Evolutionary conservation across 2,888 invertebrate genomes (phyloP).

Genomic region (Ophion slaviceki): DNA sequence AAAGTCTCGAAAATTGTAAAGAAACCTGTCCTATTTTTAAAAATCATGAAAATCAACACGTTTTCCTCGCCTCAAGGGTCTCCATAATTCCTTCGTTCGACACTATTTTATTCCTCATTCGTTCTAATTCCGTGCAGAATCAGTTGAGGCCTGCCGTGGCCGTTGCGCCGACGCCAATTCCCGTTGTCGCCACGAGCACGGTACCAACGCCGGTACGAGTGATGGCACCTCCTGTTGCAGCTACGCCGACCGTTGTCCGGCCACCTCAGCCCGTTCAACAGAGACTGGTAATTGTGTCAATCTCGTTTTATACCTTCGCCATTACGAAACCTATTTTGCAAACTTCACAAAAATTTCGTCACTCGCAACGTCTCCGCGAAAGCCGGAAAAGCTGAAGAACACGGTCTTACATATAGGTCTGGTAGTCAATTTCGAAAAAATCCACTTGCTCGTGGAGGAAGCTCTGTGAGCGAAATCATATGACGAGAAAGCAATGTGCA

Average conservation of each 20-base stretch:
- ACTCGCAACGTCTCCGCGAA: too few species aligned
- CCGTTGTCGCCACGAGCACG: slow-evolving; percentile 74
- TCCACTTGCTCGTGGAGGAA: too few species aligned
- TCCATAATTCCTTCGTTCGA: background rate
- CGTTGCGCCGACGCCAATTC: slow-evolving; percentile 75
- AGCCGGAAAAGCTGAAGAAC: too few species aligned
- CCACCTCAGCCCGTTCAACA: slow-evolving; percentile 85
- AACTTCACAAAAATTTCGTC: background rate
- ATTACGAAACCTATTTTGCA: background rate
- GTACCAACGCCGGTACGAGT: slow-evolving; percentile 87
- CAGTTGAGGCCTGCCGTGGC: slow-evolving; percentile 85
- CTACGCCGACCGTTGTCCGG: slow-evolving; percentile 83
- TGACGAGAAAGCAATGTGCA: too few species aligned
- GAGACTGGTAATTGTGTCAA: slow-evolving; percentile 83
- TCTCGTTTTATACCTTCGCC: background rate
- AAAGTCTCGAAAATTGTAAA: too few species aligned
- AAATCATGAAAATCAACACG: too few species aligned
- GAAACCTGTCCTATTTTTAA: too few species aligned
- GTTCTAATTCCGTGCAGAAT: slow-evolving; percentile 81
- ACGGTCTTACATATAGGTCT: too few species aligned
- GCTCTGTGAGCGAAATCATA: too few species aligned
- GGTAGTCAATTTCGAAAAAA: too few species aligned
- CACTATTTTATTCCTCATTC: background rate
- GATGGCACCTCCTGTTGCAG: slow-evolving; percentile 84
- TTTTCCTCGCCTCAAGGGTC: too few species aligned